Evolutionary conservation across 1,140 invertebrate species (phyloP).

Genomic region (Chionoecetes opilio): DNA sequence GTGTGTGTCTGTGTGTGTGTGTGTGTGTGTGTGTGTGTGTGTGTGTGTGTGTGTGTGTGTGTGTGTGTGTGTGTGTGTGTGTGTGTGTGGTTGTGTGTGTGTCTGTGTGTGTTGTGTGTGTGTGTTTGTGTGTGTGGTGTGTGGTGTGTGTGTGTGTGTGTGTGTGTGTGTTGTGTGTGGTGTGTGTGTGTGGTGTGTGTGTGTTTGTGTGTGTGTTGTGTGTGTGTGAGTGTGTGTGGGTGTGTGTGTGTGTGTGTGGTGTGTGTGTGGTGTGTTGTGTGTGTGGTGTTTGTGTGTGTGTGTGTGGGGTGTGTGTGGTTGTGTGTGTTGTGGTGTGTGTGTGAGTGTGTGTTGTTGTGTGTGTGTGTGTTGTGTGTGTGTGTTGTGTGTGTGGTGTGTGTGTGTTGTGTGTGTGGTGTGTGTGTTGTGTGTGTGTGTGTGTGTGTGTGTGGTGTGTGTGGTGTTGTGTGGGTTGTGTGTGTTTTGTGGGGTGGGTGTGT

Average conservation of each 20-base stretch:
- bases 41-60: conserved; percentile 53
- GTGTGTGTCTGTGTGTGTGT: not conserved
- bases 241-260: too few species aligned
- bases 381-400: too few species aligned
- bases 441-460: not conserved
- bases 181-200: conserved; percentile 48
- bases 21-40: not conserved
- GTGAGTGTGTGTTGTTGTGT: conserved; percentile 11
- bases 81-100: too few species aligned
- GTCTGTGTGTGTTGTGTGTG: not conserved
- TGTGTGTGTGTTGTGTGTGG: conserved; percentile 47
- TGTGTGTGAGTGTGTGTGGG: too few species aligned
- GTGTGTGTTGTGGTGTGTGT: conserved; percentile 53
- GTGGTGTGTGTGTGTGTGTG: not conserved
- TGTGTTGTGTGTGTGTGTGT: not conserved
- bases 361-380: too few species aligned
- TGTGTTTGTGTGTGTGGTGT: not conserved
- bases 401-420: not conserved
- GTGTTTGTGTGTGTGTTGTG: too few species aligned
- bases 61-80: conserved; percentile 48
- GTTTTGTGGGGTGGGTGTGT: too few species aligned
- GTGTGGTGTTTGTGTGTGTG: not conserved
- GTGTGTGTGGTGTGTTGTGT: not conserved
- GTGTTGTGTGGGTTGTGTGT: conserved; percentile 42
- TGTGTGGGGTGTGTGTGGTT: not conserved